Evolutionary conservation across 2,797 vertebrate genomes (phyloP).

Genomic region (Peromyscus eremicus): DNA sequence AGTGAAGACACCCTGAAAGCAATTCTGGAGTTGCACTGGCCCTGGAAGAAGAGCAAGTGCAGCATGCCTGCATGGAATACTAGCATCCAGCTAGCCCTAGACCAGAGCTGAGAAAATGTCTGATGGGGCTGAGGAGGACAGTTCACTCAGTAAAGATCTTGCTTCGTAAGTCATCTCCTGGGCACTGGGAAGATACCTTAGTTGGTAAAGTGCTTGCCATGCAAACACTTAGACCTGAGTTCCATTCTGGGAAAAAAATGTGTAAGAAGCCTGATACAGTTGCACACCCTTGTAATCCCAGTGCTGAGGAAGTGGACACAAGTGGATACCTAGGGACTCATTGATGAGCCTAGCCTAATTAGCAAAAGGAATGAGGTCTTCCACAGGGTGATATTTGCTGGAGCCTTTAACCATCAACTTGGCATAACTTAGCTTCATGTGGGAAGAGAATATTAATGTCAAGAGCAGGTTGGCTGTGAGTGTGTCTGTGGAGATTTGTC

Average conservation of each 20-base stretch:
- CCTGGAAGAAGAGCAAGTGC: neutral
- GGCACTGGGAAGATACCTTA: neutral
- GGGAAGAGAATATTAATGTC: no score
- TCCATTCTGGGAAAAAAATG: neutral
- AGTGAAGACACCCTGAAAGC: neutral
- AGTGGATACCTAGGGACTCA: neutral
- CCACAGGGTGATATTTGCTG: neutral
- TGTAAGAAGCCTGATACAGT: no score
- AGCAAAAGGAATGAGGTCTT: neutral
- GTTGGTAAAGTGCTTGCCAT: neutral
- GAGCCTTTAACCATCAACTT: neutral
- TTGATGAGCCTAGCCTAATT: neutral
- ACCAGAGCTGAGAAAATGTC: neutral
- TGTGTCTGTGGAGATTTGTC: neutral
- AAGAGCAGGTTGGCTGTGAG: neutral
- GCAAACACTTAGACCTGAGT: neutral
- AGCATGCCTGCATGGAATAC: neutral
- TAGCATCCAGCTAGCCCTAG: fast-evolving
- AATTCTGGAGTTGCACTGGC: neutral
- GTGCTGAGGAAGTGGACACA: neutral
- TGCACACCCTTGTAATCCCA: neutral
- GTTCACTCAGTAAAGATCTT: neutral
- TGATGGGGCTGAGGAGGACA: neutral
- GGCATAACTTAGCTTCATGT: neutral
- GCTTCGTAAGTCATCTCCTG: neutral